Evolutionary conservation across 2,888 invertebrate species (phyloP), one percentile per base, ranked within the genome.

Genomic region (Teinopalpus imperialis): DNA sequence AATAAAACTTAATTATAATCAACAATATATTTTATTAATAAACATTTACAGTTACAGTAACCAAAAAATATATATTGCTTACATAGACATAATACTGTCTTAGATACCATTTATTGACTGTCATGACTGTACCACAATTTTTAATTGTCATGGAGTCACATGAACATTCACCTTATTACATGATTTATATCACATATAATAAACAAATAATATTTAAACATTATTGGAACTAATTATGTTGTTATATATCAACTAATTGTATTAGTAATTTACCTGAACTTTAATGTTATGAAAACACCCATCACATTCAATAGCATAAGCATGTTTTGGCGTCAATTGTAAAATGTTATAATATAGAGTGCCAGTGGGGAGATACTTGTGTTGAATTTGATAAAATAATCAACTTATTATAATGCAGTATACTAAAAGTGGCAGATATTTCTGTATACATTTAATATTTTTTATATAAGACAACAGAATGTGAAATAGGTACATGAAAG

Each of bases 1-100:
- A 63, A 60, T 53, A 63, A 69, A 63, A 63, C 49, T 21, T 52
- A 52, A 45, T 58, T 80, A 83, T 76, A 85, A 83, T 78, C 83
- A 88, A 87, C 88, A 86, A 80, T 87, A 82, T 83, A 85, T 79
- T 87, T 82, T 81, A 80, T 81, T 82, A 76, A 80, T 82, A 82
- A 82, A 87, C 81, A 83, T 81, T 81, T 81, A 80, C 74, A 83
- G 73, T 74, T 71, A 71, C 61, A 72, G 74, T 78, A 85, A 83
- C 76, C 80, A 82, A 82, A 67, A 79, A 74, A 80, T 74, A 71
- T 57, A 67, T 64, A 85, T 86, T 85, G 83, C 83, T 83, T 83
- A 80, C 60, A 75, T 30, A 46, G 46, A 35, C 52, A 65, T 80
- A 81, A 81, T 82, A 81, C 81, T 81, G 81, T 66, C 61, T 34